Evolutionary conservation across 2,888 invertebrate species (phyloP).

Genomic region (Sesamia inferens): DNA sequence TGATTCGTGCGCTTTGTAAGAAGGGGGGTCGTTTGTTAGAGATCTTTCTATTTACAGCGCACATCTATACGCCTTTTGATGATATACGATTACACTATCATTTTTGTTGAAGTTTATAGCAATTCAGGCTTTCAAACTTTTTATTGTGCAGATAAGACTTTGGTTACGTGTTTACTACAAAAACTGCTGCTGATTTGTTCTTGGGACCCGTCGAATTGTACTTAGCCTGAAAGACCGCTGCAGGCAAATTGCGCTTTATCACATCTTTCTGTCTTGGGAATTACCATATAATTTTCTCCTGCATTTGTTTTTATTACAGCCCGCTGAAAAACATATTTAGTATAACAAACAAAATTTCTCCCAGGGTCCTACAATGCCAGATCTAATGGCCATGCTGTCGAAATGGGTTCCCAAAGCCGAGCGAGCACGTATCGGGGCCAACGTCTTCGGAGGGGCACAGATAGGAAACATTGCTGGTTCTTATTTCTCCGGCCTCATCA

Average conservation of each 20-base stretch:
- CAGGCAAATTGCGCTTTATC: too few relatives aligned
- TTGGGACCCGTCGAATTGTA: too few relatives aligned
- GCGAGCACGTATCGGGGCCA: conserved; percentile 89
- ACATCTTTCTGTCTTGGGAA: background rate
- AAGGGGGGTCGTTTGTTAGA: background rate
- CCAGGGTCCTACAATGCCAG: conserved; percentile 91
- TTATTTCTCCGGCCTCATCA: conserved; percentile 87
- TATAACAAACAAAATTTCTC: conserved; percentile 20
- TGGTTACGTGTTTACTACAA: too few relatives aligned
- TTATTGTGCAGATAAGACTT: too few relatives aligned
- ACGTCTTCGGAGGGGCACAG: conserved; percentile 90
- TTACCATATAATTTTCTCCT: background rate
- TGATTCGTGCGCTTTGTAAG: background rate
- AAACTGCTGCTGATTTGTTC: too few relatives aligned
- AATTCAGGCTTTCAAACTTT: too few relatives aligned
- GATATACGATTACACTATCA: background rate
- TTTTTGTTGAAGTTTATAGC: too few relatives aligned
- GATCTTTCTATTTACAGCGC: background rate
- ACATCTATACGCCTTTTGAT: background rate
- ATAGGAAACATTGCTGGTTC: conserved; percentile 90
- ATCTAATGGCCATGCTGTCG: conserved; percentile 90
- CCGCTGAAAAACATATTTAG: background rate
- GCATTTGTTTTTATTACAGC: background rate
- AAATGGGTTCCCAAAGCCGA: conserved; percentile 91
- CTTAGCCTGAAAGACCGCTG: too few relatives aligned